Conservation (phyloP, 2,888 invertebrate genomes). For the Eueremaeus valkanovi region DNA sequence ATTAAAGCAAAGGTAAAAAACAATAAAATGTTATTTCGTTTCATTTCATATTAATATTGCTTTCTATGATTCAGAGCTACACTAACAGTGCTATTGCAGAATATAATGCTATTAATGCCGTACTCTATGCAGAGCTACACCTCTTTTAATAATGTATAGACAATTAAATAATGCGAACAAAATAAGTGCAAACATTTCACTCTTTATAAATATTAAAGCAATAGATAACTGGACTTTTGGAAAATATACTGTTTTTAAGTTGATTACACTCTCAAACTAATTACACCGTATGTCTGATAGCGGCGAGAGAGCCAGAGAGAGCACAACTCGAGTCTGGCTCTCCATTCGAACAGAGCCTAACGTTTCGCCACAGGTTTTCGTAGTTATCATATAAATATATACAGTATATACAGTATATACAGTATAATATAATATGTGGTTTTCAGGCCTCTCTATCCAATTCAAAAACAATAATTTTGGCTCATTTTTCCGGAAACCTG, state of each 20-base stretch:
- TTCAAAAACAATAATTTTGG: constrained; percentile 29
- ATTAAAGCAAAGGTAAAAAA: constrained; percentile 26
- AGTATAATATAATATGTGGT: constrained; percentile 1
- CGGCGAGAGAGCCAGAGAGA: background rate
- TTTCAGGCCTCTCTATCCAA: background rate
- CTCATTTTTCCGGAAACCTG: constrained; percentile 29
- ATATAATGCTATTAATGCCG: too few species aligned
- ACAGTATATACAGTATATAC: background rate
- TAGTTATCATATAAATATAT: too few species aligned
- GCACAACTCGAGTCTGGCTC: too few species aligned
- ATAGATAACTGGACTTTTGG: background rate
- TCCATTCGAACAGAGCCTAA: background rate
- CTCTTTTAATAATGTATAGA: background rate
- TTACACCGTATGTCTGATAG: constrained; percentile 21
- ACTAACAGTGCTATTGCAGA: too few species aligned
- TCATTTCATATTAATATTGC: background rate
- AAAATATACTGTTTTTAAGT: background rate
- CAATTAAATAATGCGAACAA: background rate
- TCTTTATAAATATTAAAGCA: too few species aligned
- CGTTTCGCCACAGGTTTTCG: constrained; percentile 10
- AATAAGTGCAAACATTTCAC: background rate
- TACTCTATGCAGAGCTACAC: background rate
- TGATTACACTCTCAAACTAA: constrained; percentile 8
- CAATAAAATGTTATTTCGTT: constrained; percentile 8
- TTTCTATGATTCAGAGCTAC: background rate